Evolutionary conservation across 2,888 invertebrate genomes (phyloP).

Genomic region (Machimus rusticus): DNA sequence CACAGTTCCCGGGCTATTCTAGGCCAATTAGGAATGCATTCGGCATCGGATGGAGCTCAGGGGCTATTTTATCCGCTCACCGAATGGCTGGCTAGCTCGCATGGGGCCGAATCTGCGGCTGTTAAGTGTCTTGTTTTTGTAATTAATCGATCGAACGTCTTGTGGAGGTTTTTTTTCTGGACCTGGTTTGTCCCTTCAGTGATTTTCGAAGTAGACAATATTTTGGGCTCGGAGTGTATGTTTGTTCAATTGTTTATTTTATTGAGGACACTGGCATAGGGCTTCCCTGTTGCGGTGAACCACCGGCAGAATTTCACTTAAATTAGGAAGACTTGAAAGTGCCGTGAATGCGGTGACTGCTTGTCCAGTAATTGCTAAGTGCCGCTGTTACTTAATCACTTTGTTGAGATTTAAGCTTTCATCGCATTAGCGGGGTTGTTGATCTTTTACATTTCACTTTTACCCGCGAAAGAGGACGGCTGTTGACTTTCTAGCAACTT

Average conservation of each 20-base stretch:
- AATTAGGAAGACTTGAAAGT: neutral
- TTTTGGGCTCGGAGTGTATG: neutral
- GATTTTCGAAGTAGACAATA: neutral
- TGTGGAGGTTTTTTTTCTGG: conserved; percentile 1
- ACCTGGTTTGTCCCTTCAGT: neutral
- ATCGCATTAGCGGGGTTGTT: conserved; percentile 9
- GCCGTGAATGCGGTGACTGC: neutral
- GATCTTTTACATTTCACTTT: neutral
- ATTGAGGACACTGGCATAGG: neutral
- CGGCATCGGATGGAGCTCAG: neutral
- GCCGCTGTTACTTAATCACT: neutral
- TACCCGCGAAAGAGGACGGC: neutral
- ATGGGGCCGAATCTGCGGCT: neutral
- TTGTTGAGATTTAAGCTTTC: neutral
- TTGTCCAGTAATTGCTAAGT: neutral
- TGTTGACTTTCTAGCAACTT: neutral
- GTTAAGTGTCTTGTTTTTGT: conserved; percentile 17
- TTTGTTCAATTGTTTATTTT: neutral
- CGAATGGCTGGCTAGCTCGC: neutral
- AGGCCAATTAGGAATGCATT: neutral
- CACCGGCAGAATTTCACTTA: neutral
- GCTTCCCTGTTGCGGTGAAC: neutral
- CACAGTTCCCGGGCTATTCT: neutral
- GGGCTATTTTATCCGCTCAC: neutral
- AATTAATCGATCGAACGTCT: conserved; percentile 25